Conservation (phyloP, 2,797 vertebrate genomes). For the Parauchenoglanis punctatus region DNA sequence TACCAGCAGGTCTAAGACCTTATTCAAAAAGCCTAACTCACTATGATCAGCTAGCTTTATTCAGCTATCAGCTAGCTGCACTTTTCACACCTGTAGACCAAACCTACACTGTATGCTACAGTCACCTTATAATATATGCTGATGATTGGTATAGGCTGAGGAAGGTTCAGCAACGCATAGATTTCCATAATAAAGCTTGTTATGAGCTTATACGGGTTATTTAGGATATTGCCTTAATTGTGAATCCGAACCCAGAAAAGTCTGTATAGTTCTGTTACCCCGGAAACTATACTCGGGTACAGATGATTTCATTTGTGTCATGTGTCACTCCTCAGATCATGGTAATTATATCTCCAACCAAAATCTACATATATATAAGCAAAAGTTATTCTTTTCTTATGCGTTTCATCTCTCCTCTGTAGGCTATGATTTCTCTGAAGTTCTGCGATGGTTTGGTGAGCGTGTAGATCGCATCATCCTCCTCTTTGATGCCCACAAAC, state of each 20-base stretch:
- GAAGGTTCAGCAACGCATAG: neutral
- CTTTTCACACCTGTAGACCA: neutral
- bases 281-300: neutral
- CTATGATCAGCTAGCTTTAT: neutral
- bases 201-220: neutral
- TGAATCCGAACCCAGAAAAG: neutral
- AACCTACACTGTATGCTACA: neutral
- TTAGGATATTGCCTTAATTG: neutral
- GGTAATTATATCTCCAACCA: neutral
- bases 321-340: neutral
- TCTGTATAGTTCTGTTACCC: neutral
- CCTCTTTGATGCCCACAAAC: slow-evolving; percentile 95
- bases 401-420: slow-evolving; percentile 7
- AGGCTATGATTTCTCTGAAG: slow-evolving; percentile 96
- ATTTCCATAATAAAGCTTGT: neutral
- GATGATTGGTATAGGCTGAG: neutral
- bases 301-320: neutral
- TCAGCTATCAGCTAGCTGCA: neutral
- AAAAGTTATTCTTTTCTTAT: neutral
- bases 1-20: neutral
- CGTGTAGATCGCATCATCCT: slow-evolving; percentile 94
- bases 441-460: slow-evolving; percentile 95
- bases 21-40: neutral
- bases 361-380: neutral
- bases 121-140: neutral